Conservation (phyloP, 2,113 vertebrate genomes). For the Passer domesticus region DNA sequence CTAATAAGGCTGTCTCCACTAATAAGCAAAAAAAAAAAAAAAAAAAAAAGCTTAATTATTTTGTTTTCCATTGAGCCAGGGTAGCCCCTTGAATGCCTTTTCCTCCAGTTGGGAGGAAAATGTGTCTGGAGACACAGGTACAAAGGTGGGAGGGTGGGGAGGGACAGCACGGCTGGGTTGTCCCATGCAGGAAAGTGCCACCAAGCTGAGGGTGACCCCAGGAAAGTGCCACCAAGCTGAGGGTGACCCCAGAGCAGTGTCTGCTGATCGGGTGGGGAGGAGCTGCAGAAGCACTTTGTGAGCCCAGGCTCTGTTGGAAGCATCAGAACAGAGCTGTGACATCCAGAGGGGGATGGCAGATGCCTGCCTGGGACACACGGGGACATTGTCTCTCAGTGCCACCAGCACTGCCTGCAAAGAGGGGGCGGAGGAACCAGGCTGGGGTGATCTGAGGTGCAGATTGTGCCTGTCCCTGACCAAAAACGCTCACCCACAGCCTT, state of each 20-base stretch:
- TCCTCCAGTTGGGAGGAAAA: neutral
- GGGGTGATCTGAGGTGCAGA: neutral
- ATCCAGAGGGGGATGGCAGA: neutral
- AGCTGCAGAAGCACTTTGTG: neutral
- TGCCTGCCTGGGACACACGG: rapidly evolving
- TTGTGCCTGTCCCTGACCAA: neutral
- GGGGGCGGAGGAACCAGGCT: neutral
- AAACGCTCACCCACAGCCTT: neutral
- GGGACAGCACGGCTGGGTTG: neutral
- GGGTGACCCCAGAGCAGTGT: neutral
- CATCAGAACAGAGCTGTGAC: rapidly evolving
- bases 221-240: neutral
- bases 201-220: neutral
- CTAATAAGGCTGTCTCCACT: conserved; percentile 59
- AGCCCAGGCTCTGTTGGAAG: rapidly evolving
- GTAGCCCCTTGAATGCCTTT: neutral
- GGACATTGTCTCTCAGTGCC: rapidly evolving
- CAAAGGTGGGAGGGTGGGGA: neutral
- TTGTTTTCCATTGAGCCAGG: neutral
- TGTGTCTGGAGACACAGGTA: neutral
- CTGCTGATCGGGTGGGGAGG: neutral
- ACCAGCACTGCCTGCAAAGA: neutral
- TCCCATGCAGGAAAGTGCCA: neutral
- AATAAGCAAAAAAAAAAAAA: conserved; percentile 47
- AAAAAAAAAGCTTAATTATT: conserved; percentile 65